These are phyloP conservation scores for Terrapene triunguis DNA, from an alignment of 2,113 vertebrate genomes.

Conservation along the genomic window DNA sequence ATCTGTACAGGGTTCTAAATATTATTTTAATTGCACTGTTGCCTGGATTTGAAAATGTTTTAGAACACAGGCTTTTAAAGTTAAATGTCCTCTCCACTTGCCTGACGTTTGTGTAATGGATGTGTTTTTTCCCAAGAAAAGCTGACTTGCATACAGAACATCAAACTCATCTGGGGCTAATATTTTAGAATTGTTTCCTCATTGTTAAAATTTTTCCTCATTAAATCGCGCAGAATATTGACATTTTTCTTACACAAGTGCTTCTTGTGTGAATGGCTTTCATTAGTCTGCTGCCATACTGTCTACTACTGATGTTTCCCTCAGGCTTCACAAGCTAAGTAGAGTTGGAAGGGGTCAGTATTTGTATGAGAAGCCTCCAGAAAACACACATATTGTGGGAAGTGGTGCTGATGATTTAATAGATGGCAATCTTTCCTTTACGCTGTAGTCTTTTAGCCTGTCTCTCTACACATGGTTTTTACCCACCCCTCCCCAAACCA, in stretches of 20 bases:
- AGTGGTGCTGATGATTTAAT: not conserved
- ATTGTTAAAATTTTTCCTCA: not conserved
- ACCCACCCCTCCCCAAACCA: not conserved
- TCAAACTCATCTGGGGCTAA: not conserved
- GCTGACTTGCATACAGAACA: not conserved
- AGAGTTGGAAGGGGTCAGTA: not conserved
- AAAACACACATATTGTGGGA: not conserved
- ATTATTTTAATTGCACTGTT: not conserved
- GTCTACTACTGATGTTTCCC: not conserved
- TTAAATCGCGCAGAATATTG: not conserved
- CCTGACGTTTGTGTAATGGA: not conserved
- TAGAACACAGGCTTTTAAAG: not conserved
- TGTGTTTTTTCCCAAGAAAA: not conserved
- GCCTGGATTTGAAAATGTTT: not conserved
- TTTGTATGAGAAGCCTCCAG: not conserved
- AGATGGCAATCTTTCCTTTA: not conserved
- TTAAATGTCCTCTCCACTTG: fast-evolving
- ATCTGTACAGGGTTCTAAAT: not conserved
- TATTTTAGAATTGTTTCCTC: not conserved
- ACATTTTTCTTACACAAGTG: not conserved
- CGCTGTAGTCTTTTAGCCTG: not conserved
- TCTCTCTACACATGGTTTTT: not conserved
- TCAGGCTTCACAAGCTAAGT: not conserved
- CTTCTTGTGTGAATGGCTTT: constrained; percentile 14
- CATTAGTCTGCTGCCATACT: not conserved